Base-by-base conservation (phyloP, 2,113 vertebrate genomes). In the Oreochromis spilurus region DNA sequence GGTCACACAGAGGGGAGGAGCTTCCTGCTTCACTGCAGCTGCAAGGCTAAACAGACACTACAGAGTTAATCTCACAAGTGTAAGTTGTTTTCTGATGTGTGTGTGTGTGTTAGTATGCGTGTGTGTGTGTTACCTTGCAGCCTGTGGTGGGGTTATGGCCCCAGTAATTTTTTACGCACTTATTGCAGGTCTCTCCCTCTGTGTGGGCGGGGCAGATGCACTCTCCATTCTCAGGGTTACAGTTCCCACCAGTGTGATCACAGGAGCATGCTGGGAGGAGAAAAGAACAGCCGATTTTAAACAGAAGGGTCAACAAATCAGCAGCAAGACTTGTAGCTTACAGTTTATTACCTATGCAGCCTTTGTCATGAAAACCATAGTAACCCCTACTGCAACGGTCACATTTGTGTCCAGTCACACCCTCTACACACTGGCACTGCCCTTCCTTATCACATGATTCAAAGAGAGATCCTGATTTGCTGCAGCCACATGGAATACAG, bases 171-270 rank as follows among this genome's bases (percentile, higher is more conserved):
- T 94, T 87, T 79, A 97, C 94, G 89, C 99, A 99, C 12, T 88
- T 84, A 81, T 98, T 95, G 85, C 98, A 99, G 79, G 95, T 96
- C 12, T 83, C 88, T 11, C 98, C 98, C 17, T 2, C 55, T 7
- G 98, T 98, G 86, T 98, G 96, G 86, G 97, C 93, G 0, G 98
- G 97, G 87, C 98, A 99, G 91, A 97, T 94, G 40, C 98, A 99
- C 45, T 95, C 92, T 9, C 98, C 98, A 0, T 95, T 97, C 13
- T 94, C 90, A 0, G 95, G 88, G 85, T 98, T 77, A 83, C 98
- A 99, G 90, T 97, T 97, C 13, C 98, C 97, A 26, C 96, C 96
- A 8, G 98, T 99, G 93, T 97, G 96, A n/a, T 94, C 89, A 75
- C 99, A 99, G 90, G 96, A 91, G 88, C 99, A 99, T 90, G 96